Evolutionary conservation across 2,888 invertebrate genomes (phyloP).

Genomic region (Drosophila mimetica): DNA sequence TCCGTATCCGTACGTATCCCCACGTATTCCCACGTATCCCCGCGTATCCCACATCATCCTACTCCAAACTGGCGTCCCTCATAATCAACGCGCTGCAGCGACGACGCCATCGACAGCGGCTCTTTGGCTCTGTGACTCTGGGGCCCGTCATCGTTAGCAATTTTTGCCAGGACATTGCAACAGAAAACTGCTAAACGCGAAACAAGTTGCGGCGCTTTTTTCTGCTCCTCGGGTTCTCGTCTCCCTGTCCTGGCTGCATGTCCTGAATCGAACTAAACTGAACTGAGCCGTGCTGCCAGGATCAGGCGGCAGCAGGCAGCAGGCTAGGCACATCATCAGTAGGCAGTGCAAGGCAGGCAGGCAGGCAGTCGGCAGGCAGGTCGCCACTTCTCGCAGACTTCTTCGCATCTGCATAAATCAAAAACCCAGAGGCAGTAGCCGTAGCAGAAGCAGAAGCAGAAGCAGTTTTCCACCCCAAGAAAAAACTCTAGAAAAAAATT

Average conservation of each 20-base stretch:
- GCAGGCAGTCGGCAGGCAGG: slow-evolving; percentile 77
- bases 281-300: slow-evolving; percentile 44
- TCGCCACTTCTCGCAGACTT: slow-evolving; percentile 72
- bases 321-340: slow-evolving; percentile 61
- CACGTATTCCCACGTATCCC: slow-evolving; percentile 1
- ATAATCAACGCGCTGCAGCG: slow-evolving; percentile 74
- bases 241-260: slow-evolving; percentile 46
- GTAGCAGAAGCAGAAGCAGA: slow-evolving; percentile 20
- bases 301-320: slow-evolving; percentile 55
- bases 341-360: slow-evolving; percentile 79
- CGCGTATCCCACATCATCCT: slow-evolving; percentile 32
- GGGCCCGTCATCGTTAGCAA: slow-evolving; percentile 79
- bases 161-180: slow-evolving; percentile 80
- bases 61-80: slow-evolving; percentile 25
- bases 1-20: slow-evolving; percentile 42
- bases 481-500: slow-evolving; percentile 25
- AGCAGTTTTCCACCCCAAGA: slow-evolving; percentile 22
- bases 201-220: slow-evolving; percentile 83
- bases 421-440: slow-evolving; percentile 50
- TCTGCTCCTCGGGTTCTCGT: slow-evolving; percentile 78
- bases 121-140: slow-evolving; percentile 52
- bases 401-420: slow-evolving; percentile 78
- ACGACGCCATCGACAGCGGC: slow-evolving; percentile 63
- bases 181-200: slow-evolving; percentile 84
- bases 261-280: slow-evolving; percentile 31